phyloP scores from a whole-genome alignment of 2,797 vertebrate species.

The Sparus aurata region DNA sequence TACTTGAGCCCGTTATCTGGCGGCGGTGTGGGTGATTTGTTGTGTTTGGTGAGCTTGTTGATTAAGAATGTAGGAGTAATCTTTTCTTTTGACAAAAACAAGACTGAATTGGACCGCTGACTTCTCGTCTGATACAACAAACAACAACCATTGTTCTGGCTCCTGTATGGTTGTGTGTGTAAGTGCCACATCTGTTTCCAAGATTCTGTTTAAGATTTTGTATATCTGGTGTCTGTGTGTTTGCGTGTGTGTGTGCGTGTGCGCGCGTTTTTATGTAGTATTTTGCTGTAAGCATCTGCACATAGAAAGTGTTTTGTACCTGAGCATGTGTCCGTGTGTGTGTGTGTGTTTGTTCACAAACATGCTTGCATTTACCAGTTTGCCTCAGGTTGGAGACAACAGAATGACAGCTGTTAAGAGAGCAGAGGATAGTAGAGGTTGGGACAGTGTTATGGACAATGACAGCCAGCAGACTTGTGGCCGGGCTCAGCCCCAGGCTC shows the following conservation, averaged over 20 bases:
- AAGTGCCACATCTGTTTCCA: constrained; percentile 19
- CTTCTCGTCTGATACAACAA: constrained; percentile 61
- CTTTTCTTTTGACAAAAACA: constrained; percentile 69
- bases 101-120: constrained; percentile 61
- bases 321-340: constrained; percentile 21
- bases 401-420: constrained; percentile 72
- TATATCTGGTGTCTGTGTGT: constrained; percentile 9
- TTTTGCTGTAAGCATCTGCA: constrained; percentile 39
- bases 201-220: constrained; percentile 39
- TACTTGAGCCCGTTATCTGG: constrained; percentile 54
- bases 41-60: constrained; percentile 69
- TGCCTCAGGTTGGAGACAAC: constrained; percentile 65
- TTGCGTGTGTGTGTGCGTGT: constrained; percentile 2
- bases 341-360: constrained; percentile 18
- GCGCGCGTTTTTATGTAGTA: constrained; percentile 24
- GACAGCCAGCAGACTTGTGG: constrained; percentile 76
- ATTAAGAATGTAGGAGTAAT: constrained; percentile 75
- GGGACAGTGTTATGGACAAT: constrained; percentile 65
- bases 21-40: constrained; percentile 67
- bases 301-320: constrained; percentile 47
- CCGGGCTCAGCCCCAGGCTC: constrained; percentile 67
- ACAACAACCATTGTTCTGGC: constrained; percentile 64
- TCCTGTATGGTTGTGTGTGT: constrained; percentile 33
- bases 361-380: constrained; percentile 49
- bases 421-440: constrained; percentile 60